Conservation (phyloP, 2,113 vertebrate genomes). For the Crotalus helleri region DNA sequence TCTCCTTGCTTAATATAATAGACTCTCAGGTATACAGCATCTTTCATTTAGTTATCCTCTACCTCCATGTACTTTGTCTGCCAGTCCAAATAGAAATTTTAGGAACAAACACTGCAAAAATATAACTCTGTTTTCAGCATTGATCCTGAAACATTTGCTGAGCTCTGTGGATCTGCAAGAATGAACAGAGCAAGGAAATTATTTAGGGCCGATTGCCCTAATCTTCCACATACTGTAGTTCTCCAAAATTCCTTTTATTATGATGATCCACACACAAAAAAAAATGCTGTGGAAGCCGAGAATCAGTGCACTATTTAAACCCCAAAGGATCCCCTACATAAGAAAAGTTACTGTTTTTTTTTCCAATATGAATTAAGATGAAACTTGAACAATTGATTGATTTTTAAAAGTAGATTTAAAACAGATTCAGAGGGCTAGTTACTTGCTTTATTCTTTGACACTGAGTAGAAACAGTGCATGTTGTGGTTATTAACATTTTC, state of each 20-base stretch:
- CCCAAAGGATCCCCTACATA: not conserved
- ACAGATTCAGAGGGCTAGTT: not conserved
- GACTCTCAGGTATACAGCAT: not conserved
- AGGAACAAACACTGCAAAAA: slow-evolving; percentile 1
- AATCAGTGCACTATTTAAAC: not conserved
- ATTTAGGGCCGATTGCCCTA: not conserved
- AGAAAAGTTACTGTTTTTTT: not conserved
- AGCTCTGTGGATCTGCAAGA: not conserved
- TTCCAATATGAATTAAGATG: not conserved
- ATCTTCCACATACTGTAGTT: not conserved
- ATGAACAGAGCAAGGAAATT: not conserved
- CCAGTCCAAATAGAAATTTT: slow-evolving; percentile 1
- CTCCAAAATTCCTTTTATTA: not conserved
- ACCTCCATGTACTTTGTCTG: not conserved
- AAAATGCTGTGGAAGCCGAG: not conserved
- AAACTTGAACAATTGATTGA: not conserved
- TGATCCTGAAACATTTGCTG: not conserved
- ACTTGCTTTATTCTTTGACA: not conserved
- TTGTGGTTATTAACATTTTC: not conserved
- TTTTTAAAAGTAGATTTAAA: not conserved
- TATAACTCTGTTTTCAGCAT: not conserved
- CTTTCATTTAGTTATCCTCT: not conserved
- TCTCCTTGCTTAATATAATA: slow-evolving; percentile 9
- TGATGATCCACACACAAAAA: not conserved
- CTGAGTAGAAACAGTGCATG: not conserved